phyloP scores from a whole-genome alignment of 2,888 invertebrate genomes.

The Eupithecia dodoneata region DNA sequence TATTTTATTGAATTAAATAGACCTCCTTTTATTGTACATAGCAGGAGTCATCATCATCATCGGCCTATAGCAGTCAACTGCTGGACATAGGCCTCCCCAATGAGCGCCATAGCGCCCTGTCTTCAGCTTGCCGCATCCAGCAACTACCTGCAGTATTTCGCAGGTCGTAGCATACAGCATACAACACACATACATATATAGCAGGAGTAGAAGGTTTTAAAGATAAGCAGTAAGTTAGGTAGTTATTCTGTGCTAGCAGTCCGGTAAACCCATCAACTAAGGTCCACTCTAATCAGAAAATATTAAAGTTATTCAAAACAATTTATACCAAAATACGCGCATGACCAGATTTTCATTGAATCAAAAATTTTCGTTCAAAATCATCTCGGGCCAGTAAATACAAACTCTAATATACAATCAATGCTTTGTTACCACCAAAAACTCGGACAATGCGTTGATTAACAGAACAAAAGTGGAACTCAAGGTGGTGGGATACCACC shows the following conservation, averaged over 20 bases:
- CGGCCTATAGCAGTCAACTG: too few species aligned
- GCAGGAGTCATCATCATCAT: too few species aligned
- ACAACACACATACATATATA: too few species aligned
- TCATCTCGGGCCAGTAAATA: not conserved
- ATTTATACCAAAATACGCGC: not conserved
- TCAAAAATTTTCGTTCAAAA: not conserved
- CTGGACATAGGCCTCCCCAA: too few species aligned
- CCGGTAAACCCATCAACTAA: too few species aligned
- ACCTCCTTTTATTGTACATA: too few species aligned
- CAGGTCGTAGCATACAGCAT: too few species aligned
- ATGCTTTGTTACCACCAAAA: constrained; percentile 8
- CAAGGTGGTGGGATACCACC: constrained; percentile 2
- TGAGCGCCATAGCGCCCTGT: too few species aligned
- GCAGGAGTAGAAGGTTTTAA: not conserved
- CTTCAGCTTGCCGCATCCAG: too few species aligned
- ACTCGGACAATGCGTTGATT: constrained; percentile 2
- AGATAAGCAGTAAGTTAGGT: not conserved
- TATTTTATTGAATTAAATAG: too few species aligned
- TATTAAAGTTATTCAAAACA: not conserved
- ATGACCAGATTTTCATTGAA: not conserved
- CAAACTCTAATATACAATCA: not conserved
- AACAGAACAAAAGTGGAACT: constrained; percentile 10
- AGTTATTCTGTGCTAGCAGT: not conserved
- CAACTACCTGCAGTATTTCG: too few species aligned
- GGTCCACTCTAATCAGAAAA: not conserved